Evolutionary conservation across 2,113 vertebrate species (phyloP).

Genomic region (Puntigrus tetrazona): DNA sequence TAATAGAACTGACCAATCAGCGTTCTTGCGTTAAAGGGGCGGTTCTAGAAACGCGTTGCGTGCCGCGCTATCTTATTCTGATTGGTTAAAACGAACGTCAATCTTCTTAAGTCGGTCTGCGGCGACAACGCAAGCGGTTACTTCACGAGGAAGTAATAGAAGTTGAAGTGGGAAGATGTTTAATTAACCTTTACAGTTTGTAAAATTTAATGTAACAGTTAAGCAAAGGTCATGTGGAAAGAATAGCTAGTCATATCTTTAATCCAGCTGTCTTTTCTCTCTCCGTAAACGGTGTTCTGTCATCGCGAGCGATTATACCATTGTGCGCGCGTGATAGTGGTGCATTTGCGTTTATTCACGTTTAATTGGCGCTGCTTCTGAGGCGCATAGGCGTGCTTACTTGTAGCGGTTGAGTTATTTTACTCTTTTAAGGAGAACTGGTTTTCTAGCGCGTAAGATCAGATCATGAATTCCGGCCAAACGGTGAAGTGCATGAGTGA

Average conservation of each 20-base stretch:
- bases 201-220: not conserved
- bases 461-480: constrained; percentile 63
- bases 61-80: constrained; percentile 16
- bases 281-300: not conserved
- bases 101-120: not conserved
- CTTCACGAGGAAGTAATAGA: constrained; percentile 12
- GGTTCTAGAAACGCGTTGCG: not conserved
- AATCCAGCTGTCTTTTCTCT: not conserved
- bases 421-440: not conserved
- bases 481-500: not conserved
- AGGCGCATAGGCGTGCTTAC: not conserved
- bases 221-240: not conserved
- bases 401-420: constrained; percentile 17
- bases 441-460: constrained; percentile 36
- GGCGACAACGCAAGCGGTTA: not conserved
- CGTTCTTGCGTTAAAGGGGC: not conserved
- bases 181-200: not conserved
- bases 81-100: constrained; percentile 32
- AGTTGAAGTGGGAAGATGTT: not conserved
- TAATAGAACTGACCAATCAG: constrained; percentile 12
- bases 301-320: not conserved
- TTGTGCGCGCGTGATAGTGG: not conserved
- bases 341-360: not conserved
- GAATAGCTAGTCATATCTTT: not conserved
- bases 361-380: not conserved